These are phyloP conservation scores for Poecilus cupreus DNA, from an alignment of 2,888 invertebrate genomes.

Conservation along the genomic window DNA sequence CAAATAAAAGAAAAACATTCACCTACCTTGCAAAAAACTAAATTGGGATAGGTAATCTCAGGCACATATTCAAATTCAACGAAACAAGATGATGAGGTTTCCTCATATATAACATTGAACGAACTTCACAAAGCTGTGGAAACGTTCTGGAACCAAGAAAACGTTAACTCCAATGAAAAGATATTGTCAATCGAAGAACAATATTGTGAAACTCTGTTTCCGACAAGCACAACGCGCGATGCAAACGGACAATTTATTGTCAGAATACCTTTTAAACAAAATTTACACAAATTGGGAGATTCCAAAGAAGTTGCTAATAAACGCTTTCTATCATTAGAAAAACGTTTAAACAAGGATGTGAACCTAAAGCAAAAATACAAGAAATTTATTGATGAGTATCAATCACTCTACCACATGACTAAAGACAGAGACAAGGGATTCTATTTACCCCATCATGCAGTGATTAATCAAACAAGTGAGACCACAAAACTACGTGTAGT, in stretches of 20 bases:
- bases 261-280: conserved; percentile 43
- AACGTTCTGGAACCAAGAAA: background rate
- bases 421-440: background rate
- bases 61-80: background rate
- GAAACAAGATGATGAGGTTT: background rate
- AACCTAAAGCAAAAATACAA: conserved; percentile 22
- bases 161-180: background rate
- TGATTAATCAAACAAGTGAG: conserved; percentile 36
- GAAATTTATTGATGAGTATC: conserved; percentile 44
- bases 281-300: conserved; percentile 36
- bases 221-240: background rate
- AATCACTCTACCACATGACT: conserved; percentile 42
- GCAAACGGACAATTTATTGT: background rate
- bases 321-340: conserved; percentile 38
- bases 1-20: conserved; percentile 14
- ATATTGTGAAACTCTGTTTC: background rate
- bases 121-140: background rate
- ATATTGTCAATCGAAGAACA: background rate
- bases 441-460: conserved; percentile 58
- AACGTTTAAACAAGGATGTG: conserved; percentile 8
- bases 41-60: conserved; percentile 8
- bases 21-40: conserved; percentile 12
- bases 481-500: conserved; percentile 49
- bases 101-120: conserved; percentile 1
- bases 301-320: conserved; percentile 12